A percentile compares a stretch with the other conserved stretches of the same genome.
Evolutionary conservation across 2,113 vertebrate genomes (phyloP).

Genomic region (Dipodomys stephensi): DNA sequence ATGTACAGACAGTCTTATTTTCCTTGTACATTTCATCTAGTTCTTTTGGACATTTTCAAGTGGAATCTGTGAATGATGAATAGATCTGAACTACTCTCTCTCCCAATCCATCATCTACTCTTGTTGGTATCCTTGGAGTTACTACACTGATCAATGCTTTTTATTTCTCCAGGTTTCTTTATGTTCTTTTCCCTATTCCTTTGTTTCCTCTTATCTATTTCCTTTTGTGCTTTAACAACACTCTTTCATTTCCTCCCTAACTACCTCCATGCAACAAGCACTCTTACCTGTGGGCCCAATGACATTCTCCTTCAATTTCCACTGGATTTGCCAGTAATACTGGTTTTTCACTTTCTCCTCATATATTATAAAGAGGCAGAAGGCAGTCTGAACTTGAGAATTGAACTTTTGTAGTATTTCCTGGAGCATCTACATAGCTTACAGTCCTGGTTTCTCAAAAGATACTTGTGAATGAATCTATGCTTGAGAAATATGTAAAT

Average conservation of each 20-base stretch:
- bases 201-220: background rate
- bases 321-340: background rate
- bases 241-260: background rate
- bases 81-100: background rate
- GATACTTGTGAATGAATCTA: background rate
- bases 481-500: background rate
- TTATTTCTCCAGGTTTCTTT: background rate
- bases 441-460: background rate
- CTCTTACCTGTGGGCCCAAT: background rate
- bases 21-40: background rate
- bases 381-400: background rate
- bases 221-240: background rate
- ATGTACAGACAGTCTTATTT: background rate
- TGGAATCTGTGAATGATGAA: background rate
- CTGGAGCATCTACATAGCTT: background rate
- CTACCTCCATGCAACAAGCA: background rate
- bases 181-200: background rate
- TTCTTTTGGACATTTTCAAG: conserved; percentile 5
- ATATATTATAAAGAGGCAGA: background rate
- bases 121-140: background rate
- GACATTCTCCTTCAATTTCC: background rate
- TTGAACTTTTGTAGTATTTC: background rate
- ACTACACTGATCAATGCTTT: background rate
- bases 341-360: background rate
- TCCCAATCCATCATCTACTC: background rate